Percentiles rank a stretch among this genome's conserved stretches.
phyloP scores from a whole-genome alignment of 2,888 invertebrate species.

The Muschampia plurimacula region DNA sequence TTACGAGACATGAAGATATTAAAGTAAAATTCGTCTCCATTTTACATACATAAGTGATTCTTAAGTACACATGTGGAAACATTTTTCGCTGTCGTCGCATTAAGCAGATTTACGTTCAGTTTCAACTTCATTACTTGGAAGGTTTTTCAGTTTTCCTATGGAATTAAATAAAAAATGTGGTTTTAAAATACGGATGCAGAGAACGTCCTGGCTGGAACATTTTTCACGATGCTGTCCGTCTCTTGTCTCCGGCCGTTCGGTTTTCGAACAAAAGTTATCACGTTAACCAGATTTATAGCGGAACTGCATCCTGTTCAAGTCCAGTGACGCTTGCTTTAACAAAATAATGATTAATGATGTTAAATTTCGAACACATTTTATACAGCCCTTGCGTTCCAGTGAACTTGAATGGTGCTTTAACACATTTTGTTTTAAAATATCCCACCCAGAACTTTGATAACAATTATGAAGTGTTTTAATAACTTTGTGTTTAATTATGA shows the following conservation, averaged over 20 bases:
- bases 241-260: conserved; percentile 57
- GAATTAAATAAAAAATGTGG: conserved; percentile 47
- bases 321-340: conserved; percentile 46
- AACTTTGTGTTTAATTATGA: not conserved
- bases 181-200: conserved; percentile 43
- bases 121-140: conserved; percentile 56
- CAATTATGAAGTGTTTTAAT: not conserved
- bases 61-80: conserved; percentile 53
- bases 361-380: conserved; percentile 25
- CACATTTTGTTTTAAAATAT: not conserved
- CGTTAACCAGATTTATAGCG: conserved; percentile 59
- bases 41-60: conserved; percentile 48
- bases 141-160: conserved; percentile 52
- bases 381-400: not conserved
- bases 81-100: conserved; percentile 63
- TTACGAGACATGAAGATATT: conserved; percentile 16
- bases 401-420: not conserved
- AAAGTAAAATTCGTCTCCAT: conserved; percentile 28
- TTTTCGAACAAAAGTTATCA: conserved; percentile 62
- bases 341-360: conserved; percentile 33
- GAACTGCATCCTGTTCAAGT: conserved; percentile 51
- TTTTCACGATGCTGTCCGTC: conserved; percentile 65
- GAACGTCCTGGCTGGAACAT: conserved; percentile 49
- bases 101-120: conserved; percentile 60
- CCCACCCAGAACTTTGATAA: not conserved